Conservation (phyloP, 2,113 vertebrate species). For the Grammomys surdaster region DNA sequence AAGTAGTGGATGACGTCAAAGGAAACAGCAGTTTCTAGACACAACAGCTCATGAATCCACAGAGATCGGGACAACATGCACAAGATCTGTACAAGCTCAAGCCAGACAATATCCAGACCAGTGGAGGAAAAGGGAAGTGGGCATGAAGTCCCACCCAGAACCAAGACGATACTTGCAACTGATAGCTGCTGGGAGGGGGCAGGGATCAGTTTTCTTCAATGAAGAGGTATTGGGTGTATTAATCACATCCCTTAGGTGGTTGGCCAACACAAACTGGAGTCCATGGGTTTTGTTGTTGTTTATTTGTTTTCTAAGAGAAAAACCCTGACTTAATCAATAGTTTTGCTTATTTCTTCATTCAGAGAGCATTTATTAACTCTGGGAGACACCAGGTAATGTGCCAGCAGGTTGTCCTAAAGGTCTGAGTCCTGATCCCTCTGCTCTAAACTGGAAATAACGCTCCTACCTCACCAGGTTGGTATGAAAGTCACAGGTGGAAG, state of each 20-base stretch:
- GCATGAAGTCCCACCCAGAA: neutral
- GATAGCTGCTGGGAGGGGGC: neutral
- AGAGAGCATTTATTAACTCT: neutral
- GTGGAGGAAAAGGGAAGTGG: neutral
- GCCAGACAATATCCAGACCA: neutral
- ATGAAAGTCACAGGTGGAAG: neutral
- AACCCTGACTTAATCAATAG: neutral
- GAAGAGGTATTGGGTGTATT: neutral
- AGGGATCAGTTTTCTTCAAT: neutral
- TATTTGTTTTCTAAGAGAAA: neutral
- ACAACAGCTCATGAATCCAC: neutral
- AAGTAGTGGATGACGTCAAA: neutral
- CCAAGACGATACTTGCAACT: neutral
- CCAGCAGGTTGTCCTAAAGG: neutral
- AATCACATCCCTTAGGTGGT: neutral
- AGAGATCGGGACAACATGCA: neutral
- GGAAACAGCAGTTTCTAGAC: neutral
- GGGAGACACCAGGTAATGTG: neutral
- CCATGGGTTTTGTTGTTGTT: neutral
- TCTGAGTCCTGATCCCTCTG: conserved; percentile 13
- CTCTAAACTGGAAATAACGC: neutral
- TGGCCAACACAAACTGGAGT: neutral
- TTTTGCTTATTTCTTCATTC: neutral
- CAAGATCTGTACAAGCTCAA: neutral
- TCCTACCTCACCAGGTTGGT: neutral